Percentiles rank a stretch among this genome's conserved stretches.
These are phyloP conservation scores for Thaleichthys pacificus DNA, from an alignment of 2,797 vertebrate genomes.

Conservation along the genomic window DNA sequence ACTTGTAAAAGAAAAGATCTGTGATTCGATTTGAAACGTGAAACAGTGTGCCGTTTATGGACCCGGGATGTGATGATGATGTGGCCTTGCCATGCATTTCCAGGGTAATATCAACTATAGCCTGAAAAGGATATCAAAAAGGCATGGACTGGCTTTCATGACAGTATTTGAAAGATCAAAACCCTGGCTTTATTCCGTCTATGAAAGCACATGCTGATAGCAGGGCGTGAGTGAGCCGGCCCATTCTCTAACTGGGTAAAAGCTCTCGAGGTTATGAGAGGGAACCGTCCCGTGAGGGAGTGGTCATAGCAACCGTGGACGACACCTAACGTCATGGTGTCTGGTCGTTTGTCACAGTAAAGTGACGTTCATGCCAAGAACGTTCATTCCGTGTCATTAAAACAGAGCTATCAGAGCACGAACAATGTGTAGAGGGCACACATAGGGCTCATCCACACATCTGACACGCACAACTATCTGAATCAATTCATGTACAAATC, in stretches of 20 bases:
- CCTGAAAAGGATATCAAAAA: too few species aligned
- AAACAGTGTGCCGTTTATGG: neutral
- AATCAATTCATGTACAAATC: slow-evolving; percentile 69
- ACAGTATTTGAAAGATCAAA: neutral
- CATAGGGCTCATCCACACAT: slow-evolving; percentile 51
- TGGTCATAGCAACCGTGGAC: slow-evolving; percentile 53
- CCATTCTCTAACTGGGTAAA: slow-evolving; percentile 57
- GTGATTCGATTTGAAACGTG: neutral
- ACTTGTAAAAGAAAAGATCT: neutral
- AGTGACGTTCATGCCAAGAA: too few species aligned
- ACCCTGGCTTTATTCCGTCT: neutral
- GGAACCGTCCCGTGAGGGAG: slow-evolving; percentile 39
- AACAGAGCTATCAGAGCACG: slow-evolving; percentile 57
- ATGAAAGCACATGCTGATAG: neutral
- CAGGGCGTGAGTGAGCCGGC: slow-evolving; percentile 17
- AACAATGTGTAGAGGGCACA: slow-evolving; percentile 51
- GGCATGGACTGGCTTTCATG: neutral
- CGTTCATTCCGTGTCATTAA: slow-evolving; percentile 46
- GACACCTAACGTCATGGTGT: slow-evolving; percentile 21
- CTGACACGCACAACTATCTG: slow-evolving; percentile 52
- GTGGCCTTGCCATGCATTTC: too few species aligned
- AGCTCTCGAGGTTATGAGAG: slow-evolving; percentile 58
- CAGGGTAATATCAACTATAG: neutral
- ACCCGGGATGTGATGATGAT: neutral
- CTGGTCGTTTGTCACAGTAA: too few species aligned